Conservation (phyloP, 2,797 vertebrate species). For the Gadopsis bispinosus region DNA sequence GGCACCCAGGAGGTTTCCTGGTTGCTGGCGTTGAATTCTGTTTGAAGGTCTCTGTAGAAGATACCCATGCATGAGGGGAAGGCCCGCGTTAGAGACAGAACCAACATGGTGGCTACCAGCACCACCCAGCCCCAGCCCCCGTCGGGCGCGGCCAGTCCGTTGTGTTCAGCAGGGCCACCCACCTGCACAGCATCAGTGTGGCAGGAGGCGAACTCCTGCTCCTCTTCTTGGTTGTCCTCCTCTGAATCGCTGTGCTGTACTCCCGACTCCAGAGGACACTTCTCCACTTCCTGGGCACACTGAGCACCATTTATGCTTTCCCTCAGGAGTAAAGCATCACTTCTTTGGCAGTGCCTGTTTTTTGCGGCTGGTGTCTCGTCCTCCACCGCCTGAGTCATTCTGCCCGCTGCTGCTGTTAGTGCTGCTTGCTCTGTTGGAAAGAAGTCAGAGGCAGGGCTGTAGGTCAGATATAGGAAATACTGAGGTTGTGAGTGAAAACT, state of each 20-base stretch:
- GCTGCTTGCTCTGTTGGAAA: conserved; percentile 1
- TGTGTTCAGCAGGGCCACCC: neutral
- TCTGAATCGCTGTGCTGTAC: neutral
- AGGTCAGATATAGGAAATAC: neutral
- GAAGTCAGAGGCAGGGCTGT: neutral
- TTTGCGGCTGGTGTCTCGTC: neutral
- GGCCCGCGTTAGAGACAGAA: conserved; percentile 84
- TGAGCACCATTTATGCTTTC: neutral
- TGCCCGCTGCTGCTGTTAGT: neutral
- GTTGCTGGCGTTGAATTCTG: conserved; percentile 87
- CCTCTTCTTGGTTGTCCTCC: neutral
- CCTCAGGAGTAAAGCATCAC: neutral
- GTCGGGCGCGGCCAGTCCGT: conserved; percentile 66
- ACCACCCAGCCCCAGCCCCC: conserved; percentile 90
- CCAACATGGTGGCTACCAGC: conserved; percentile 82
- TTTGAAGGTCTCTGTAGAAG: conserved; percentile 90
- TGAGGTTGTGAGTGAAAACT: neutral
- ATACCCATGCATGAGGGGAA: conserved; percentile 86
- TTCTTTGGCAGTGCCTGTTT: neutral
- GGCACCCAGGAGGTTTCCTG: conserved; percentile 90
- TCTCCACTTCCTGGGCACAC: neutral
- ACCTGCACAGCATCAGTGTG: neutral
- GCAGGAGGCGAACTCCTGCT: neutral
- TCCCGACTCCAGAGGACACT: neutral
- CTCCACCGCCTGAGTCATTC: conserved; percentile 6